Evolutionary conservation across 2,888 invertebrate genomes (phyloP), one percentile per base, ranked within the genome.

Genomic region (Zaprionus obscuricornis): DNA sequence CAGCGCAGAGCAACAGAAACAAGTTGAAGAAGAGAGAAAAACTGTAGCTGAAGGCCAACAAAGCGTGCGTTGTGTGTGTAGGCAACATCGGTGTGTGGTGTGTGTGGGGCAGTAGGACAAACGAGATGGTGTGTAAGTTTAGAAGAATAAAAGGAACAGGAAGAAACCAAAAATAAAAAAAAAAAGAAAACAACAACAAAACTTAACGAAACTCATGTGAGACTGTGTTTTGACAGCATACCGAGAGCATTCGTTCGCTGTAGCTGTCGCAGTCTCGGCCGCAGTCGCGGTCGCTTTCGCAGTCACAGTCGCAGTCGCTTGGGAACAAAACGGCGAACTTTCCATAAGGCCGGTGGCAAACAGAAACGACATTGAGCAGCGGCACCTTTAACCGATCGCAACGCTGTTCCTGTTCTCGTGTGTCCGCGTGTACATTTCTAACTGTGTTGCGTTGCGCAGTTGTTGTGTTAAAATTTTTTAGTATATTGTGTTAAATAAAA

Each of bases 321-420:
- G 36, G 36, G 50, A 33, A n/a, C 70, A 66, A 64, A 36, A 39
- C 31, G 31, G 33, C 67, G 82, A 85, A 87, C 87, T 87, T 88
- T 88, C 83, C 79, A 87, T 79, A 83, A 62, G 76, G 79, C 65
- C 74, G 66, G 70, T 66, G 69, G 42, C 47, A 59, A 74, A 76
- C 74, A 72, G 69, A 77, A 47, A 60, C 83, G 87, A 66, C 88
- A 88, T 88, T 88, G 79, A 83, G 78, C 85, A 85, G 65, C 83
- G 77, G 83, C 85, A 81, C 87, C 86, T 85, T 88, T 67, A 82
- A 75, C 79, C 71, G 88, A 88, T 88, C 89, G 82, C 85, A 67
- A 74, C 57, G 45, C 45, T 29, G 45, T 55, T 47, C 37, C 29
- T 27, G 27, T 46, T 20, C 37, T 56, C 33, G 47, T 40, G 42